Base-by-base conservation (phyloP, 2,113 vertebrate genomes). In the Melanerpes formicivorus region DNA sequence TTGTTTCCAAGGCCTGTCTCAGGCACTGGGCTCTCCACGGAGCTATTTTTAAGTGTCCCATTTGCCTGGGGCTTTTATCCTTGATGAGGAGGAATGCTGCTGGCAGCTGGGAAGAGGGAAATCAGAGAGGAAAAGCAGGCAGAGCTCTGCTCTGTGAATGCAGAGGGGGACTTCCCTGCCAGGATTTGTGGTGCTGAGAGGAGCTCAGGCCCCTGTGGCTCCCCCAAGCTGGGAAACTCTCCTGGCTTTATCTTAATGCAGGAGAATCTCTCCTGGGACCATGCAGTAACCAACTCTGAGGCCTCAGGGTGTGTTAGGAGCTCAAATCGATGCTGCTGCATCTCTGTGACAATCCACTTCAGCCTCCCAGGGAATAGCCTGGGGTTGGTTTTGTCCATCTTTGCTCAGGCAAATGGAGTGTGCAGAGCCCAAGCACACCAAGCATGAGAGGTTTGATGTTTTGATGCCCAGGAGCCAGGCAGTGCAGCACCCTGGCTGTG, bases 381-480 rank as follows among this genome's bases (percentile, higher is more conserved):
- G 48, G 23, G 72, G 29, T 25, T 14, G 46, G 63, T 63, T 42
- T 18, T 71, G 29, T 40, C 29, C 44, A 7, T 70, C 80, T 79
- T 80, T 86, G 60, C 74, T 92, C 80, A 70, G 89, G 75, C 90
- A 93, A 93, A 93, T 90, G 23, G 92, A 87, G 66, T 63, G 63
- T 86, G 84, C 73, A 62, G 85, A 84, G 32, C 73, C 63, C 32
- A 75, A 91, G 89, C 37, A 29, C 66, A 88, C 87, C 0, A 1
- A 90, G 93, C 80, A 74, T 90, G 93, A 80, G 81, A 91, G 80
- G 79, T 92, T 89, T 82, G 71, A 87, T 97, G 95, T 90, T 93
- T 84, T 66, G 93, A 94, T 60, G 90, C 37, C 2, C 37, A 29
- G 65, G 32, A 94, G 78, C 25, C 54, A 22, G 72, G 46, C 60